phyloP scores from a whole-genome alignment of 92 coral and sea anemone genomes.

The Phymanthus crucifer region DNA sequence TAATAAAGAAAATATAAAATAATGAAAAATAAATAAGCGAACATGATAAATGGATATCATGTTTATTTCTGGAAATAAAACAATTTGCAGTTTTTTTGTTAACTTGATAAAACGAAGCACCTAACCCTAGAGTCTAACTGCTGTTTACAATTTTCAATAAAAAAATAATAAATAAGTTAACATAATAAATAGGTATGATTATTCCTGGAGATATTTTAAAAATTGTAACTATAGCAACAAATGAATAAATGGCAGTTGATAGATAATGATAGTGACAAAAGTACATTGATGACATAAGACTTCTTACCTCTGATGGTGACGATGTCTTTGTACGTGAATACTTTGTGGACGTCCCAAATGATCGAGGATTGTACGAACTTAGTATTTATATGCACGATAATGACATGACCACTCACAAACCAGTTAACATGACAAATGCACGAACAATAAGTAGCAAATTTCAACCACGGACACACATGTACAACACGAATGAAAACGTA shows the following conservation, averaged over 20 bases:
- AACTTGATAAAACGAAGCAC: too few relatives aligned
- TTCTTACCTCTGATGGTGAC: slow-evolving; percentile 2
- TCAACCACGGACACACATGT: neutral
- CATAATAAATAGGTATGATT: neutral
- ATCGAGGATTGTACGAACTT: neutral
- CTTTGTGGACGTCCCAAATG: neutral
- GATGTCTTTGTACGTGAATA: neutral
- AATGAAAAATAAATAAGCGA: too few relatives aligned
- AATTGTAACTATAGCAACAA: neutral
- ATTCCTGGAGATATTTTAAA: neutral
- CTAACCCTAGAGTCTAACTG: too few relatives aligned
- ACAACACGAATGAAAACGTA: neutral
- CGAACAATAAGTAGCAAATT: neutral
- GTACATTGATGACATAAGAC: neutral
- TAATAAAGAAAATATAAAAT: too few relatives aligned
- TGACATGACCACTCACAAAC: slow-evolving; percentile 1
- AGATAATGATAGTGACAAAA: neutral
- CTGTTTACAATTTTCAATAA: too few relatives aligned
- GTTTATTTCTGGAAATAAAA: too few relatives aligned
- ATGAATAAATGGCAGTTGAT: neutral
- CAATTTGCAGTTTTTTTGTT: too few relatives aligned
- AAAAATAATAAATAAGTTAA: too few relatives aligned
- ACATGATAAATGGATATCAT: too few relatives aligned
- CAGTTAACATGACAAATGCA: neutral
- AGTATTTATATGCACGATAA: slow-evolving; percentile 10